A percentile compares a stretch with the other conserved stretches of the same genome.
Conservation (phyloP, 2,888 invertebrate genomes). For the Kuschelorhynchus macadamiae region DNA sequence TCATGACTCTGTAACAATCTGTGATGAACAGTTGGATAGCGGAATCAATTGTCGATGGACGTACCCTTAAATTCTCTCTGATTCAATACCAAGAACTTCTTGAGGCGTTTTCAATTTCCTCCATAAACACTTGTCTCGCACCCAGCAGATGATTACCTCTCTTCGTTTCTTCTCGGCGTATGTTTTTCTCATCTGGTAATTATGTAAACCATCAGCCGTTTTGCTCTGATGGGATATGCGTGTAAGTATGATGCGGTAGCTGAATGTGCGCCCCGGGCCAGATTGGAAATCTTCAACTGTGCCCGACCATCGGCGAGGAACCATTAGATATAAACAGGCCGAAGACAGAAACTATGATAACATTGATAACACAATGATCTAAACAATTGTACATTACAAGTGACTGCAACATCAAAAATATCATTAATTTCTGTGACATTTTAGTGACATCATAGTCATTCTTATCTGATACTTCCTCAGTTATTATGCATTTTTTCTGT, state of each 20-base stretch:
- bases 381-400: too few relatives aligned
- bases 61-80: neutral
- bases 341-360: neutral
- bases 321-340: constrained; percentile 11
- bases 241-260: constrained; percentile 53
- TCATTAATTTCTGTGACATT: too few relatives aligned
- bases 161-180: constrained; percentile 23
- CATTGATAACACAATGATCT: too few relatives aligned
- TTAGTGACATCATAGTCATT: too few relatives aligned
- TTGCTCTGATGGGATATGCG: constrained; percentile 52
- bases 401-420: too few relatives aligned
- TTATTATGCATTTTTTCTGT: too few relatives aligned
- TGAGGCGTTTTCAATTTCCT: constrained; percentile 45
- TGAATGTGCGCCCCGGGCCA: constrained; percentile 46
- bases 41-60: neutral
- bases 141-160: constrained; percentile 40
- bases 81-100: constrained; percentile 8
- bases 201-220: constrained; percentile 53
- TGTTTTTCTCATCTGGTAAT: constrained; percentile 48
- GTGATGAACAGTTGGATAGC: neutral
- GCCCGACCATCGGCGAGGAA: constrained; percentile 8
- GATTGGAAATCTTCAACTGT: constrained; percentile 39
- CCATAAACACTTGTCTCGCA: constrained; percentile 35
- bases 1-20: too few relatives aligned
- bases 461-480: too few relatives aligned